Evolutionary conservation across 1,140 invertebrate species (phyloP).

Genomic region (Holotrichia oblita): DNA sequence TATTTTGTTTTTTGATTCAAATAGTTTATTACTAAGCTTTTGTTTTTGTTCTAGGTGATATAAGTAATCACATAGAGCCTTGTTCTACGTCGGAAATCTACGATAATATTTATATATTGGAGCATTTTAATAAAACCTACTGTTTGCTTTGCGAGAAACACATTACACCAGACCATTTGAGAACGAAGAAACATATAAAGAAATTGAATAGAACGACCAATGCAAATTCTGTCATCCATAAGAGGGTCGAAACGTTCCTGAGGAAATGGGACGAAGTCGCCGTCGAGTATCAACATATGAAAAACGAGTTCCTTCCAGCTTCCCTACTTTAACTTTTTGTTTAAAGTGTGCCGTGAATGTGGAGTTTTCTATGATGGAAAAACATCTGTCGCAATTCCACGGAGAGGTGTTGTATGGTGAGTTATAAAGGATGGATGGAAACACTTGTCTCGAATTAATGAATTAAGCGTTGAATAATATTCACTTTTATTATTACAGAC

Average conservation of each 20-base stretch:
- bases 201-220: not conserved
- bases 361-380: not conserved
- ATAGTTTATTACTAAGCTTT: too few species aligned
- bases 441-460: too few species aligned
- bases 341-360: not conserved
- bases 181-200: not conserved
- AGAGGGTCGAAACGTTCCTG: not conserved
- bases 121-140: not conserved
- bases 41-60: too few species aligned
- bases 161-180: not conserved
- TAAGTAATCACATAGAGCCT: too few species aligned
- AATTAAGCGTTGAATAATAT: not conserved
- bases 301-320: not conserved
- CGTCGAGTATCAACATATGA: not conserved
- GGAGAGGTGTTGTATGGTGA: not conserved
- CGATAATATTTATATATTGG: too few species aligned
- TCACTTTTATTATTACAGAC: not conserved
- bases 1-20: too few species aligned
- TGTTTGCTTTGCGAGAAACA: not conserved
- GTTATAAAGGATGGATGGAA: too few species aligned
- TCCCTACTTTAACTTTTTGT: not conserved
- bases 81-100: too few species aligned
- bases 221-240: not conserved
- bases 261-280: not conserved
- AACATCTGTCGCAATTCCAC: not conserved